Evolutionary conservation across 2,888 invertebrate genomes (phyloP).

Genomic region (Phyllotreta striolata): DNA sequence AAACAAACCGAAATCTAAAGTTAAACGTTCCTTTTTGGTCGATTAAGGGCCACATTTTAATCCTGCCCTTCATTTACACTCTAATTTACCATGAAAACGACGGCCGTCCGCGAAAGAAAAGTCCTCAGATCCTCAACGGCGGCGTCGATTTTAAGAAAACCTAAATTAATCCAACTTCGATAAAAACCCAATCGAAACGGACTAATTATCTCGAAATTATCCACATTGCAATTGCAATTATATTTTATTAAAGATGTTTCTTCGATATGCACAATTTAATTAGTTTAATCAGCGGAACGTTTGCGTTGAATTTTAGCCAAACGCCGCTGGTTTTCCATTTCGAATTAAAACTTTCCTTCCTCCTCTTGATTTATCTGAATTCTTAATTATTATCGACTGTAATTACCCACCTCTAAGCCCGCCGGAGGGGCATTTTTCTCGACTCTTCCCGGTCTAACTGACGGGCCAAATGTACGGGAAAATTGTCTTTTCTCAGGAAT

Average conservation of each 20-base stretch:
- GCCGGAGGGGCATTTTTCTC: slow-evolving; percentile 49
- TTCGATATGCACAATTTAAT: neutral
- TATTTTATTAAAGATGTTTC: no score
- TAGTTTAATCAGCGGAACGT: neutral
- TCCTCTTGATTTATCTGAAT: slow-evolving; percentile 58
- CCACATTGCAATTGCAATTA: no score
- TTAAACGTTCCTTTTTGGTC: slow-evolving; percentile 34
- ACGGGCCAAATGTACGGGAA: slow-evolving; percentile 63
- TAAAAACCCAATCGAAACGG: no score
- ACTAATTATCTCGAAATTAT: no score
- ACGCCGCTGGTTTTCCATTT: no score
- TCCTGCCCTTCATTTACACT: slow-evolving; percentile 49
- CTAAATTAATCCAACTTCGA: no score
- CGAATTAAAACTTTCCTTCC: slow-evolving; percentile 59
- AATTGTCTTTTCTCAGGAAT: slow-evolving; percentile 59
- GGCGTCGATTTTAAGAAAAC: slow-evolving; percentile 41
- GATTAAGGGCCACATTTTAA: slow-evolving; percentile 46
- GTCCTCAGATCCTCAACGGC: slow-evolving; percentile 34
- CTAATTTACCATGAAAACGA: slow-evolving; percentile 47
- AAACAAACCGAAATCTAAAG: slow-evolving; percentile 33
- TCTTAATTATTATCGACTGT: slow-evolving; percentile 61
- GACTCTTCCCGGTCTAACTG: slow-evolving; percentile 51
- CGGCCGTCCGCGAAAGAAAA: slow-evolving; percentile 19
- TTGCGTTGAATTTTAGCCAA: neutral
- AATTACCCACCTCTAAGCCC: slow-evolving; percentile 59